Evolutionary conservation across 2,888 invertebrate genomes (phyloP).

Genomic region (Dascillus cervinus): DNA sequence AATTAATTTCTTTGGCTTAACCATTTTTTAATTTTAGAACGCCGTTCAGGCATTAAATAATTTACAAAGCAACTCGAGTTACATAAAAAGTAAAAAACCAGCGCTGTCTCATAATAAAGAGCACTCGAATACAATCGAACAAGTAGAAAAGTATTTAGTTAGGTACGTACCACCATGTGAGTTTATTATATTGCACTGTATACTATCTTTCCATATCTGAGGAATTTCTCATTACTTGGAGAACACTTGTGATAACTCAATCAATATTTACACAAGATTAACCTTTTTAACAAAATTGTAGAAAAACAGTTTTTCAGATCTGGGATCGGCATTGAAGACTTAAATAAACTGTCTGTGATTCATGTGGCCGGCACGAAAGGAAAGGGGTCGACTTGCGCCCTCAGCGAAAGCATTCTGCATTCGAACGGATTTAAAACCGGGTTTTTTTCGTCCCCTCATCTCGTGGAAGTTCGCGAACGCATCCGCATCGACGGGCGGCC

Average conservation of each 20-base stretch:
- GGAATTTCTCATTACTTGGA: background rate
- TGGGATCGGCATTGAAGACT: constrained; percentile 54
- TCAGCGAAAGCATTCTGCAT: constrained; percentile 82
- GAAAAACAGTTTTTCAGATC: constrained; percentile 38
- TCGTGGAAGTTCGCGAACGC: constrained; percentile 85
- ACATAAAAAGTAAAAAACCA: constrained; percentile 46
- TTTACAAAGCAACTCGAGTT: constrained; percentile 65
- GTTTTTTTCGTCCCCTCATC: constrained; percentile 93
- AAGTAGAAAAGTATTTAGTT: constrained; percentile 51
- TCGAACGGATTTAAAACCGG: constrained; percentile 82
- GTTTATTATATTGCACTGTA: background rate
- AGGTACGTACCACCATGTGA: constrained; percentile 28
- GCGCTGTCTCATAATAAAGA: constrained; percentile 33
- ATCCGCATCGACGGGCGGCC: constrained; percentile 81
- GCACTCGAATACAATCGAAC: constrained; percentile 27
- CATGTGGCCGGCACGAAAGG: constrained; percentile 98
- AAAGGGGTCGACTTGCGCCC: constrained; percentile 93
- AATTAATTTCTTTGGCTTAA: no score
- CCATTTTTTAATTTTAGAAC: constrained; percentile 38
- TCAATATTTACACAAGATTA: constrained; percentile 6
- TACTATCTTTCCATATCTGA: background rate
- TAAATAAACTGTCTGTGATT: constrained; percentile 75
- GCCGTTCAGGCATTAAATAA: constrained; percentile 61
- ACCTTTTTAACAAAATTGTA: background rate
- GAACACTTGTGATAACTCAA: background rate